Conservation (phyloP, 2,797 vertebrate genomes). For the Clarias platycephalus region DNA sequence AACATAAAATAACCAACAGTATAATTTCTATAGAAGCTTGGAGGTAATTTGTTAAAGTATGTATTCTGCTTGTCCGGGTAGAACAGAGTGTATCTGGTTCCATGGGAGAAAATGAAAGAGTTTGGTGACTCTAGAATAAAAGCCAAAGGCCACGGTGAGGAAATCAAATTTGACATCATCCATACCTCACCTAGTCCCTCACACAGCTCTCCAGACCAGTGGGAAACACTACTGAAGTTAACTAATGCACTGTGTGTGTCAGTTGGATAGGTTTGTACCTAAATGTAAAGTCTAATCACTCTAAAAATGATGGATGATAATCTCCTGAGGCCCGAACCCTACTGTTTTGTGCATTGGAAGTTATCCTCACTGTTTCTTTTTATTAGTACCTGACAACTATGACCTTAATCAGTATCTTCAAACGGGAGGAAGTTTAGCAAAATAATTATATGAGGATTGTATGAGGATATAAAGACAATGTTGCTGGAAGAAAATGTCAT, state of each 20-base stretch:
- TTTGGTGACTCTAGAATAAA: slow-evolving; percentile 43
- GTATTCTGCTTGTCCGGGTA: slow-evolving; percentile 11
- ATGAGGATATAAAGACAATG: too few species aligned
- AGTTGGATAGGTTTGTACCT: slow-evolving; percentile 11
- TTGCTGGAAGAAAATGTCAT: too few species aligned
- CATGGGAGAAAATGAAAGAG: slow-evolving; percentile 34
- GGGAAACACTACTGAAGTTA: slow-evolving; percentile 19
- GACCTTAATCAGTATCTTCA: too few species aligned
- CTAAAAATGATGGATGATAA: slow-evolving; percentile 7
- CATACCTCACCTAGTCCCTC: slow-evolving; percentile 38
- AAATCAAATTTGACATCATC: slow-evolving; percentile 51
- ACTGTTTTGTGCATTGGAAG: too few species aligned
- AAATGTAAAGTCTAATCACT: slow-evolving; percentile 7
- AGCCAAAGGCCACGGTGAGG: slow-evolving; percentile 37
- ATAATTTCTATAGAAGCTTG: not conserved
- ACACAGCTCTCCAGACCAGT: slow-evolving; percentile 15
- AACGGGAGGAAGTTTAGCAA: too few species aligned
- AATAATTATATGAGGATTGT: too few species aligned
- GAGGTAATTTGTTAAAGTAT: not conserved
- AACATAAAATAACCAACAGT: not conserved
- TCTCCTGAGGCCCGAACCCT: too few species aligned
- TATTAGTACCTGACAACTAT: too few species aligned
- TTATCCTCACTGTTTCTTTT: too few species aligned
- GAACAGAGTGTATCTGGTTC: slow-evolving; percentile 31
- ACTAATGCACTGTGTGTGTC: slow-evolving; percentile 37